Evolutionary conservation across 2,113 vertebrate species (phyloP).

Genomic region (Nesospiza acunhae): DNA sequence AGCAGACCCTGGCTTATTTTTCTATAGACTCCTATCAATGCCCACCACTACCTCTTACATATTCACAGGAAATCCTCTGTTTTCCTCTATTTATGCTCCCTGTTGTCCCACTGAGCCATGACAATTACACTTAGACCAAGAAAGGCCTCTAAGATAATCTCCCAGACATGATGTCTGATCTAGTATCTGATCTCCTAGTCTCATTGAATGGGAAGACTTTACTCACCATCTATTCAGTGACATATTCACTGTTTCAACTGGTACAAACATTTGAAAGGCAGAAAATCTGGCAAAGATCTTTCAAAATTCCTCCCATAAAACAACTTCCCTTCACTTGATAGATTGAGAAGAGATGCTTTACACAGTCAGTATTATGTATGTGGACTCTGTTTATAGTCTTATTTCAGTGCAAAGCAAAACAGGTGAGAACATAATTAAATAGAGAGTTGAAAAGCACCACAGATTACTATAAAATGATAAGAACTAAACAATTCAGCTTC

Average conservation of each 20-base stretch:
- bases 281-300: neutral
- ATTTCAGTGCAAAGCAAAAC: conserved; percentile 23
- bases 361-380: neutral
- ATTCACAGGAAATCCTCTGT: neutral
- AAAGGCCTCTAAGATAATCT: conserved; percentile 18
- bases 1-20: neutral
- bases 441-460: conserved; percentile 1
- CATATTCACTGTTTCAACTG: neutral
- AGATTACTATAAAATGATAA: conserved; percentile 5
- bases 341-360: neutral
- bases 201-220: conserved; percentile 5
- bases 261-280: neutral
- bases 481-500: neutral
- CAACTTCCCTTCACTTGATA: neutral
- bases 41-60: neutral
- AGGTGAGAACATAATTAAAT: conserved; percentile 1
- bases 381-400: neutral
- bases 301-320: neutral
- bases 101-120: neutral
- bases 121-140: neutral
- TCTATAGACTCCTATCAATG: neutral
- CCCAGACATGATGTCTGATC: neutral
- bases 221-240: neutral
- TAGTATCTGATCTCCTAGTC: neutral
- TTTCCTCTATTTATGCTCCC: neutral